These are phyloP conservation scores for Channallabes apus DNA, from an alignment of 2,797 vertebrate species.

Conservation along the genomic window DNA sequence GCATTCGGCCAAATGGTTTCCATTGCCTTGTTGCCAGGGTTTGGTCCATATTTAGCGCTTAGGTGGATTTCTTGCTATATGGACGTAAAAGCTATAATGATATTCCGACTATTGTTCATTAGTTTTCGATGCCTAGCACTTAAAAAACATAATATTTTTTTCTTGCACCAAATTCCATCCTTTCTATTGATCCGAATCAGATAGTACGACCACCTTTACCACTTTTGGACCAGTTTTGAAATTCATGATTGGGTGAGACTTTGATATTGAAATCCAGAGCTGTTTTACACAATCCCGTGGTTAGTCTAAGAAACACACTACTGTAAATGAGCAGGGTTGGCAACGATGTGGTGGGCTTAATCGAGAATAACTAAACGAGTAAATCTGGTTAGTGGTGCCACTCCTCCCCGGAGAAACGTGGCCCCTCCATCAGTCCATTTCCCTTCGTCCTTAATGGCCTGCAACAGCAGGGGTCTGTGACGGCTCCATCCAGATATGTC, in stretches of 20 bases:
- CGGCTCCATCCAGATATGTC: conserved; percentile 29
- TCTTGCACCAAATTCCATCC: not conserved
- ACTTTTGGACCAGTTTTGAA: not conserved
- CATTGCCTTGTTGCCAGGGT: conserved; percentile 2
- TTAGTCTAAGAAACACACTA: not conserved
- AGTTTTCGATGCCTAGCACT: not conserved
- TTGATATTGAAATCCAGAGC: conserved; percentile 2
- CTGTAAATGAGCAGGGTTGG: conserved; percentile 3
- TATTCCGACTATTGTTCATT: not conserved
- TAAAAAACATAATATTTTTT: not conserved
- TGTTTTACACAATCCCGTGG: not conserved
- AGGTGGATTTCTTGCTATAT: not conserved
- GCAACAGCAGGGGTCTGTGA: conserved; percentile 35
- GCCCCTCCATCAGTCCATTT: conserved; percentile 21
- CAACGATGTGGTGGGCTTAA: conserved; percentile 39
- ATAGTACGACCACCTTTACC: not conserved
- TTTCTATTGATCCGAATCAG: not conserved
- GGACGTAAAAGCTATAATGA: no score
- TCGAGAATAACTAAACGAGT: conserved; percentile 47
- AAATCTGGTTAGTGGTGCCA: conserved; percentile 42
- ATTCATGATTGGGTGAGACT: not conserved
- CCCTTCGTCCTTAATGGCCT: conserved; percentile 36
- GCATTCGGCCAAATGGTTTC: conserved; percentile 19
- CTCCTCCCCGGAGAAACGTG: conserved; percentile 21
- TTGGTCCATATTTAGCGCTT: not conserved